Evolutionary conservation across 2,113 vertebrate species (phyloP), one percentile per base, ranked within the genome.

Genomic region (Epinephelus lanceolatus): DNA sequence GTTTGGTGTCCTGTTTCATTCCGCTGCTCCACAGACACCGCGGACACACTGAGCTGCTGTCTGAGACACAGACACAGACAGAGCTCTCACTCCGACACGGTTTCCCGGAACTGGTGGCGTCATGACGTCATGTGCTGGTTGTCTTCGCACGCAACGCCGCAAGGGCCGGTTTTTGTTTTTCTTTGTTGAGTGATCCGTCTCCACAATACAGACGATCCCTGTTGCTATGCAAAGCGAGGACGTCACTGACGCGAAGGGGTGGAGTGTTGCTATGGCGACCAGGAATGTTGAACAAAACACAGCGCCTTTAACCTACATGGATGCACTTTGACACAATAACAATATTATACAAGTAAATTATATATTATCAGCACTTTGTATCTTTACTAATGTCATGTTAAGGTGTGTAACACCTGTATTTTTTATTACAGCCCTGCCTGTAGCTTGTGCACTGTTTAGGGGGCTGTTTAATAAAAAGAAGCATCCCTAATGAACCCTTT

Each of bases 211-310:
- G 25, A 84, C 86, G 77, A 92, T 93, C 88, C 83, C 78, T 45
- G 70, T 83, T 87, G 84, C 81, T 53, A 53, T 78, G 84, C 82
- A 89, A 92, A 89, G 71, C 2, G 3, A 45, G 17, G 4, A 83
- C 93, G 94, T 95, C 93, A 94, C 88, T 91, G 86, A 89, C 90
- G 86, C 87, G 81, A 92, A 92, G 89, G 94, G 94, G 94, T 84
- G 91, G 92, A 86, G 90, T 77, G 95, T 96, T 91, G 88, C 95
- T 69, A 69, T n/a, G 94, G 67, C 92, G 88, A 95, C 95, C 27
- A 61, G 74, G 86, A 92, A 91, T 91, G 87, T 95, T 91, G 80
- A 92, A 84, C 94, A 95, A 91, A 96, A 96, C 72, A 25, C 10
- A 2, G n/a, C 14, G 40, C 40, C 52, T 84, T 69, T 82, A 61